A percentile compares a stretch with the other conserved stretches of the same genome.
These are phyloP conservation scores for Pissodes strobi DNA, from an alignment of 1,140 invertebrate species.

Conservation along the genomic window DNA sequence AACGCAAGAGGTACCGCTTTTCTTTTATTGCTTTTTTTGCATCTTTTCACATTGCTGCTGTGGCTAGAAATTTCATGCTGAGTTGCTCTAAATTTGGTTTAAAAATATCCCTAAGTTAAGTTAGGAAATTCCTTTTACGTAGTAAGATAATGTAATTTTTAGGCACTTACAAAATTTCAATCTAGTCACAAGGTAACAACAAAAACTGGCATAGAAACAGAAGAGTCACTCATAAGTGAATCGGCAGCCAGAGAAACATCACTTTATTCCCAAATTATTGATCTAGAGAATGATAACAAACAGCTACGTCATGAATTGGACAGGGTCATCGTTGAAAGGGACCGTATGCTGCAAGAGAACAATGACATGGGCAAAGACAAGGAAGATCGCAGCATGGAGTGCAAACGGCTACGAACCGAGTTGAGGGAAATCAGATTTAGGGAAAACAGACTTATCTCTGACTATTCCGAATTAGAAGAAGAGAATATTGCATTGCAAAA, in stretches of 20 bases:
- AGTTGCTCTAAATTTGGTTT: no score
- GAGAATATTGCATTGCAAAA: conserved; percentile 98
- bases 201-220: conserved; percentile 94
- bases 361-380: conserved; percentile 83
- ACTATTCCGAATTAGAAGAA: conserved; percentile 96
- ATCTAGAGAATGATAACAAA: conserved; percentile 89
- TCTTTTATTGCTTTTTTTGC: no score
- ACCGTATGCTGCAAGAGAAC: conserved; percentile 75
- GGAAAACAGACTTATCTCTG: conserved; percentile 86
- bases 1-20: conserved; percentile 96
- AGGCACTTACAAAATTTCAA: conserved; percentile 95
- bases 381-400: conserved; percentile 78
- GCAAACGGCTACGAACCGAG: conserved; percentile 76
- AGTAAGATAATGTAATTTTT: no score
- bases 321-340: conserved; percentile 73
- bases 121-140: no score
- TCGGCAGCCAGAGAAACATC: conserved; percentile 92
- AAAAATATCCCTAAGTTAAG: no score
- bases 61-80: no score
- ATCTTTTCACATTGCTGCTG: no score
- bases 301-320: conserved; percentile 81
- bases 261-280: conserved; percentile 85
- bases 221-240: conserved; percentile 91
- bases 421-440: conserved; percentile 88
- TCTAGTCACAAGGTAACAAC: conserved; percentile 92